Evolutionary conservation across 2,888 invertebrate genomes (phyloP).

Genomic region (Gymnocheta viridis): DNA sequence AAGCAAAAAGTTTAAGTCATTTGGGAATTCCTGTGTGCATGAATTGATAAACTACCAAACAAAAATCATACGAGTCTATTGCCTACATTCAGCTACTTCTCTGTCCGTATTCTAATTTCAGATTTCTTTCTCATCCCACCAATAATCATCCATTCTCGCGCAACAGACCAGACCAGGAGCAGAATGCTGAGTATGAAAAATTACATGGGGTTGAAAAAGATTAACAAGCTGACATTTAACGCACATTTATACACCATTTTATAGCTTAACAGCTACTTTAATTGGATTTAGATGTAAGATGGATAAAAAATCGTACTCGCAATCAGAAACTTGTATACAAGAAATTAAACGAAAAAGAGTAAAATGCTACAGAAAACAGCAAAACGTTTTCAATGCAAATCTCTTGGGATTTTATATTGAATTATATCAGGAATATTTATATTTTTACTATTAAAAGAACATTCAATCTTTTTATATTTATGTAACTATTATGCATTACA

Average conservation of each 20-base stretch:
- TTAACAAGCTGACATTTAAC: conserved; percentile 70
- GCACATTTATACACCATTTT: conserved; percentile 70
- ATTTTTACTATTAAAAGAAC: conserved; percentile 13
- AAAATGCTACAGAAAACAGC: conserved; percentile 24
- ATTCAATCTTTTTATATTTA: not conserved
- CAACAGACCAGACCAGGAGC: conserved; percentile 25
- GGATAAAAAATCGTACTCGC: conserved; percentile 51
- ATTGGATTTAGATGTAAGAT: conserved; percentile 72
- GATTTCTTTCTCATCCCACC: not conserved
- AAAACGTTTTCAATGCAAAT: conserved; percentile 32
- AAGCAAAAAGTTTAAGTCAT: conserved; percentile 57
- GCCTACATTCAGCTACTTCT: conserved; percentile 36
- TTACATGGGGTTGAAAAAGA: conserved; percentile 62
- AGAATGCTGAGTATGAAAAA: conserved; percentile 46
- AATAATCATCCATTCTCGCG: not conserved
- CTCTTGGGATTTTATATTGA: conserved; percentile 53
- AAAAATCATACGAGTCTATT: conserved; percentile 36
- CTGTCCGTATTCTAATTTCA: conserved; percentile 5
- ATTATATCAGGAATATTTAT: conserved; percentile 31
- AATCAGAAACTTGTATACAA: not conserved
- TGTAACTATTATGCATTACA: not conserved
- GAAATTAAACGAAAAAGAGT: conserved; percentile 5
- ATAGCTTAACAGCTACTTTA: conserved; percentile 71
- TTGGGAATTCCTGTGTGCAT: conserved; percentile 66
- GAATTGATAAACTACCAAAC: conserved; percentile 47